Conservation (phyloP, 1,140 invertebrate species). For the Pseudoatta argentina region DNA sequence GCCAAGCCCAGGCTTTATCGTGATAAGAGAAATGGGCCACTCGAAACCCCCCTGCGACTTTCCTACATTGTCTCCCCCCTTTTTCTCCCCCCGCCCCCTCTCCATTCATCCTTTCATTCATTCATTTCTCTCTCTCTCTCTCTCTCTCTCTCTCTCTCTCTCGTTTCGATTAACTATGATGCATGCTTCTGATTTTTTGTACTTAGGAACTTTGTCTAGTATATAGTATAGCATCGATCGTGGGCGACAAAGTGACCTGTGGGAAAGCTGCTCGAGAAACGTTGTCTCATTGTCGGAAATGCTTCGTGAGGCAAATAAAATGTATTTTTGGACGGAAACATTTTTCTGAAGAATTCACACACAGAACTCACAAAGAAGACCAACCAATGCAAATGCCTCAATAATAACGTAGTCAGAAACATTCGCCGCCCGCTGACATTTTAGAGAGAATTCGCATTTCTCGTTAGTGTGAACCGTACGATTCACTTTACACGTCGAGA, state of each 20-base stretch:
- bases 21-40: constrained; percentile 80
- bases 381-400: constrained; percentile 1
- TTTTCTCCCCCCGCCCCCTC: not conserved
- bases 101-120: too few relatives aligned
- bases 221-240: not conserved
- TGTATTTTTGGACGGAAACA: constrained; percentile 1
- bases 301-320: not conserved
- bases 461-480: not conserved
- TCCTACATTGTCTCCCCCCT: not conserved
- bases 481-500: not conserved
- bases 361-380: not conserved
- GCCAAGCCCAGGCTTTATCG: constrained; percentile 71
- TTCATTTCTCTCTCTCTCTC: not conserved
- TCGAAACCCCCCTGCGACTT: constrained; percentile 60
- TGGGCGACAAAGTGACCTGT: not conserved
- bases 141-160: not conserved
- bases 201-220: not conserved
- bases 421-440: not conserved
- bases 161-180: constrained; percentile 6
- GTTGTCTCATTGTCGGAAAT: not conserved
- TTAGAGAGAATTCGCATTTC: not conserved
- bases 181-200: constrained; percentile 30
- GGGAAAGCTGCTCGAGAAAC: not conserved
- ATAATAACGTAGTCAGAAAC: constrained; percentile 25
- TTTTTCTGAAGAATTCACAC: not conserved